phyloP scores from a whole-genome alignment of 2,888 invertebrate species.

The Xylota segnis region DNA sequence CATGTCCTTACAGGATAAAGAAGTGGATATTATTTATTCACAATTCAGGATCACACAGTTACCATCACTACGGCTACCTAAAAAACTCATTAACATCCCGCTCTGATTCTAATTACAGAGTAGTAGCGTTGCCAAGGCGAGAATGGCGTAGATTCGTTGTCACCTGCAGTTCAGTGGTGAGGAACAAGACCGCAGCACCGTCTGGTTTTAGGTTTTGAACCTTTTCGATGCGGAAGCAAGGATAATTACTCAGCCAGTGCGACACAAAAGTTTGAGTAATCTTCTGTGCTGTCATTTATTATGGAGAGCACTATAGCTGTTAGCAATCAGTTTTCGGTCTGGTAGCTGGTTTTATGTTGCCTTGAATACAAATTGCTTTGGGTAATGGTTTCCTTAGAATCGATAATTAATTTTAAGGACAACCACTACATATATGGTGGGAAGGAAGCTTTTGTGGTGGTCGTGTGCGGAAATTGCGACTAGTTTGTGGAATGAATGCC shows the following conservation, averaged over 20 bases:
- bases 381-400: constrained; percentile 26
- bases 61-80: constrained; percentile 32
- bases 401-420: constrained; percentile 49
- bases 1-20: constrained; percentile 17
- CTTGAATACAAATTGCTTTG: constrained; percentile 56
- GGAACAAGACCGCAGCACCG: constrained; percentile 38
- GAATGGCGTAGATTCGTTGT: constrained; percentile 52
- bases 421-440: too few relatives aligned
- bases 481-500: too few relatives aligned
- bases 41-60: constrained; percentile 27
- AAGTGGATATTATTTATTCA: constrained; percentile 55
- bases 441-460: neutral
- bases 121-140: constrained; percentile 19
- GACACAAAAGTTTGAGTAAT: constrained; percentile 67
- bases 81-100: constrained; percentile 73
- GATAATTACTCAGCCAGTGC: constrained; percentile 66
- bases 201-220: constrained; percentile 51
- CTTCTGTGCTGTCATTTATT: constrained; percentile 70
- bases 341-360: constrained; percentile 61
- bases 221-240: constrained; percentile 50
- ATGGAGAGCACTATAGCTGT: constrained; percentile 45
- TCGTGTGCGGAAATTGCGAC: neutral
- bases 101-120: constrained; percentile 69
- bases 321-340: constrained; percentile 50
- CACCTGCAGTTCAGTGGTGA: constrained; percentile 49